phyloP scores from a whole-genome alignment of 2,888 invertebrate genomes.

The Neuroscelio doddi region DNA sequence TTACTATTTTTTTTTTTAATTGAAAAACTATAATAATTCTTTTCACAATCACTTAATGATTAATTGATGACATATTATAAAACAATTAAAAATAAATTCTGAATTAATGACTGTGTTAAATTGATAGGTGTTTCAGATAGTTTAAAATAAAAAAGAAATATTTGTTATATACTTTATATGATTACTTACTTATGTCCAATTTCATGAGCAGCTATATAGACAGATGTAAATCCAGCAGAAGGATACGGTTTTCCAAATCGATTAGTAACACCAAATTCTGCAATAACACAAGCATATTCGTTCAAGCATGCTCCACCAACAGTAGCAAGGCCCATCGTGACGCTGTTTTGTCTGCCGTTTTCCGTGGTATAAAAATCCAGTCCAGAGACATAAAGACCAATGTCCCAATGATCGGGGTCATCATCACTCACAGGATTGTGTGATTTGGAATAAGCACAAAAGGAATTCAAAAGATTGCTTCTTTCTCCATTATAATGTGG shows the following conservation, averaged over 20 bases:
- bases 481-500: slow-evolving; percentile 80
- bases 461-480: slow-evolving; percentile 80
- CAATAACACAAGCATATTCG: slow-evolving; percentile 83
- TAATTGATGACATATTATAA: too few relatives aligned
- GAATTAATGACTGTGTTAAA: too few relatives aligned
- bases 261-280: slow-evolving; percentile 84
- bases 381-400: slow-evolving; percentile 85
- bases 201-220: slow-evolving; percentile 88
- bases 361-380: slow-evolving; percentile 83
- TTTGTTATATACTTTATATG: too few relatives aligned
- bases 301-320: slow-evolving; percentile 84
- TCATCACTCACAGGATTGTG: slow-evolving; percentile 80
- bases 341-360: slow-evolving; percentile 78
- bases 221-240: slow-evolving; percentile 87
- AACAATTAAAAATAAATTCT: too few relatives aligned
- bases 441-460: slow-evolving; percentile 81
- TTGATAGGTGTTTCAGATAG: too few relatives aligned
- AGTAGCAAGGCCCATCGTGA: slow-evolving; percentile 88
- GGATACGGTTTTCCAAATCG: slow-evolving; percentile 84
- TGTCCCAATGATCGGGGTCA: slow-evolving; percentile 85
- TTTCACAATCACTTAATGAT: too few relatives aligned
- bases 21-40: too few relatives aligned
- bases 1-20: too few relatives aligned
- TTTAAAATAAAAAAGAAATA: too few relatives aligned
- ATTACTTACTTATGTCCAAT: slow-evolving; percentile 84